A percentile compares a stretch with the other conserved stretches of the same genome.
These are phyloP conservation scores for Columbina picui DNA, from an alignment of 2,113 vertebrate species.

Conservation along the genomic window DNA sequence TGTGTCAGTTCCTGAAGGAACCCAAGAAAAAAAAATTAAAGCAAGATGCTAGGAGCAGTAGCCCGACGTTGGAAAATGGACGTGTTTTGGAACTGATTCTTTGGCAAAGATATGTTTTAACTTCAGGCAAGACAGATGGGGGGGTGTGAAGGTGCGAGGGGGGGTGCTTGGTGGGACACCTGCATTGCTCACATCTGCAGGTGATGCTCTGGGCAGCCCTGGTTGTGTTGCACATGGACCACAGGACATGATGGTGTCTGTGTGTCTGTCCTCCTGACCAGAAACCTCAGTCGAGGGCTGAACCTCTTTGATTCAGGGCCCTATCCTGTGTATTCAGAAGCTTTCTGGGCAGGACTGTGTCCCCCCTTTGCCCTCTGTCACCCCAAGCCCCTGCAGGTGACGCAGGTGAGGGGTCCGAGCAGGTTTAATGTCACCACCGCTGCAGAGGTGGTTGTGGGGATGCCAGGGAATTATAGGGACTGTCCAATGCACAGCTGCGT, in stretches of 20 bases:
- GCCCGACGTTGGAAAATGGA: not conserved
- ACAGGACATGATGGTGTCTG: rapidly evolving
- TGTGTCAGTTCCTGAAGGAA: constrained; percentile 22
- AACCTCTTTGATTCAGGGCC: not conserved
- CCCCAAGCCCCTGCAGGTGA: not conserved
- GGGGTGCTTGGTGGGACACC: not conserved
- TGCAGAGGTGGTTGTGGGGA: not conserved
- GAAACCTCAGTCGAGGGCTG: not conserved
- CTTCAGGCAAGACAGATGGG: not conserved
- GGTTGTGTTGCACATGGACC: rapidly evolving
- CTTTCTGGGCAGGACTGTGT: rapidly evolving
- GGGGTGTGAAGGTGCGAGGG: not conserved
- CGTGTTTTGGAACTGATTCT: not conserved
- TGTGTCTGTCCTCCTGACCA: not conserved
- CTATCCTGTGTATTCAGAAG: not conserved
- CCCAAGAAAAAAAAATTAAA: not conserved
- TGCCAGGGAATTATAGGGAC: rapidly evolving
- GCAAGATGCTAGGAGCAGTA: rapidly evolving
- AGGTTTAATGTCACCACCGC: not conserved
- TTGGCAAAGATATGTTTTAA: not conserved
- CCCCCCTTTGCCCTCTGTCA: not conserved
- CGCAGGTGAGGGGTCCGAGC: no score
- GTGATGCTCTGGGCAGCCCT: rapidly evolving
- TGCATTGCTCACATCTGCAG: rapidly evolving
- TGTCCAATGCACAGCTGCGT: not conserved